A percentile compares a stretch with the other conserved stretches of the same genome.
These are phyloP conservation scores for Gobio gobio DNA, from an alignment of 2,113 vertebrate species.

Conservation along the genomic window DNA sequence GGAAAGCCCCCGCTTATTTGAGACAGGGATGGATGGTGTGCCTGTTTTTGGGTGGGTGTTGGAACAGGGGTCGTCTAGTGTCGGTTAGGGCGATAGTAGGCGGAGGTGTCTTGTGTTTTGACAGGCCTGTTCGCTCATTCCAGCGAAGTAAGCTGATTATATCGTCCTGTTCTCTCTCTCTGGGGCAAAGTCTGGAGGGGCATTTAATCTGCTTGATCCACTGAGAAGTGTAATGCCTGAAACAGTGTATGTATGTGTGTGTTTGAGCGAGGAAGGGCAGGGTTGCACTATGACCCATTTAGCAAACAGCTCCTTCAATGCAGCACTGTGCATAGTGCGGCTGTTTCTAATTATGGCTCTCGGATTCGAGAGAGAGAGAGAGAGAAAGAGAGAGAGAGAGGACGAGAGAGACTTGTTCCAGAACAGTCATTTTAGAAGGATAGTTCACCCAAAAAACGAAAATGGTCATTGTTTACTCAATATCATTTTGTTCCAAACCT, in stretches of 20 bases:
- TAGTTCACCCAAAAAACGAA: background rate
- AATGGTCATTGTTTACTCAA: background rate
- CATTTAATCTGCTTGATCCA: constrained; percentile 56
- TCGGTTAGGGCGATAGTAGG: background rate
- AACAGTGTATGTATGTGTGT: constrained; percentile 36
- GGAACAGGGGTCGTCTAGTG: background rate
- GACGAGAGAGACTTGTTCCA: background rate
- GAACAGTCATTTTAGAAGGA: background rate
- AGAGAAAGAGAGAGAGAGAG: background rate
- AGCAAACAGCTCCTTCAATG: constrained; percentile 53
- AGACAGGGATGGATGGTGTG: background rate
- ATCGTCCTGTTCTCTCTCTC: constrained; percentile 21
- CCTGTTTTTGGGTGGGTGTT: constrained; percentile 5
- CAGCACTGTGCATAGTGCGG: constrained; percentile 49
- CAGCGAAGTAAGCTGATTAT: constrained; percentile 54
- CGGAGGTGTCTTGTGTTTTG: constrained; percentile 17
- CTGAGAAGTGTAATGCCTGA: constrained; percentile 39
- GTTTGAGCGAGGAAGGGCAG: constrained; percentile 45
- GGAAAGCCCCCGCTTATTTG: constrained; percentile 52
- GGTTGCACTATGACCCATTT: constrained; percentile 68
- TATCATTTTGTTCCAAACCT: constrained; percentile 6
- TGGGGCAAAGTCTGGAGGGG: constrained; percentile 43
- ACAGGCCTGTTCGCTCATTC: constrained; percentile 46
- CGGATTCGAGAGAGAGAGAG: constrained; percentile 3
- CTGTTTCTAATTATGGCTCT: constrained; percentile 65